Evolutionary conservation across 2,888 invertebrate species (phyloP), one percentile per base, ranked within the genome.

Genomic region (Epirrhoe tristata): DNA sequence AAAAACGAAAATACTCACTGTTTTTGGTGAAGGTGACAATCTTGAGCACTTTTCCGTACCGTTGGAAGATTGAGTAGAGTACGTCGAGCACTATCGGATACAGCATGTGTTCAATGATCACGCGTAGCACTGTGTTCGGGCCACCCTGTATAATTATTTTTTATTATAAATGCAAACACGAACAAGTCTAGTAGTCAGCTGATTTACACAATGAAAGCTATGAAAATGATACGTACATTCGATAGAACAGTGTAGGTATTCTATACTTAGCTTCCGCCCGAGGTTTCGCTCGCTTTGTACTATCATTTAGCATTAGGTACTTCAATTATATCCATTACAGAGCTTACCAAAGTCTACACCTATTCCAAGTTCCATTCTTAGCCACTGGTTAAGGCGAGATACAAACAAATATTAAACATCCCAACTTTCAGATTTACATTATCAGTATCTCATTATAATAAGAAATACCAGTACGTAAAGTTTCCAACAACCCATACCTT

Each of bases 11-110:
- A 36, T 61, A 96, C 98, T 97, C 95, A 98, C 99, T 99, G 93
- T 99, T 99, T 95, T 99, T 99, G 84, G 98, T 99, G 95, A 99
- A 99, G 81, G 99, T 99, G 87, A 99, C 99, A 85, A 99, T 99
- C 94, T 99, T 99, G 85, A 99, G 95, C 83, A 99, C 99, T 94
- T 99, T 99, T 82, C 99, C 99, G 93, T 98, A 99, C 80, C 99
- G 96, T 82, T 98, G 98, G 95, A 99, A 99, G 92, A 99, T 98
- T 95, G 99, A 97, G 82, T 98, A 97, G 76, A 99, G 96, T 73
- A 99, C 98, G 90, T 99, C 99, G 85, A 99, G 95, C 64, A 98
- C 98, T 81, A 99, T 99, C 58, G 99, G 99, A 91, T 99, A 99
- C 81, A 99, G 95, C 96, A 99, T 97, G 94, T 99, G 98, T 93